These are phyloP conservation scores for Hypercompe scribonia DNA, from an alignment of 2,888 invertebrate genomes.

Conservation along the genomic window DNA sequence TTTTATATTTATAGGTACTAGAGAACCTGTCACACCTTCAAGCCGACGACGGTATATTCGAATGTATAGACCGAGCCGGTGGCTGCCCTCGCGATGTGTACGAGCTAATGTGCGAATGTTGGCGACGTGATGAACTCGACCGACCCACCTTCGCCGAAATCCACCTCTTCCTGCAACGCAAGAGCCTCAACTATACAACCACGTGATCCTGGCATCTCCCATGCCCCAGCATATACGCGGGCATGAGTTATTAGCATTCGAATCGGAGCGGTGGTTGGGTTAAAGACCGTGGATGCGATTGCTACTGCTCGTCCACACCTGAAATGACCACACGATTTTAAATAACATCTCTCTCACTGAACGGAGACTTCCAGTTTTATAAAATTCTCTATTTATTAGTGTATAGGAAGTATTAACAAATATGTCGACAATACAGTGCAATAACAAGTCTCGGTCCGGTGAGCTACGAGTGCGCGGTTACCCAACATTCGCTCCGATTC, in stretches of 20 bases:
- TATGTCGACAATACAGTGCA: conserved; percentile 44
- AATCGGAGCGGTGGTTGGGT: conserved; percentile 50
- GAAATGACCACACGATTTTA: conserved; percentile 55
- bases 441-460: conserved; percentile 29
- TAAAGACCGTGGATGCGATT: conserved; percentile 19
- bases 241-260: conserved; percentile 52
- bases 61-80: conserved; percentile 88
- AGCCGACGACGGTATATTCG: conserved; percentile 87
- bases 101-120: conserved; percentile 94
- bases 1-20: conserved; percentile 86
- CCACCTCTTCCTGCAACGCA: conserved; percentile 92
- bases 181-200: conserved; percentile 59
- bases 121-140: conserved; percentile 91
- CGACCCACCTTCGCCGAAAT: conserved; percentile 94
- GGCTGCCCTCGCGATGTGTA: conserved; percentile 93
- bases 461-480: not conserved
- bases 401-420: conserved; percentile 34
- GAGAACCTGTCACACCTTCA: conserved; percentile 92
- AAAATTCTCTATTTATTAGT: conserved; percentile 46
- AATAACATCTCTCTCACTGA: conserved; percentile 13
- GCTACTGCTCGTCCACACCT: conserved; percentile 16
- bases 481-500: conserved; percentile 44
- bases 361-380: conserved; percentile 30
- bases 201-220: conserved; percentile 67
- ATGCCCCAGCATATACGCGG: conserved; percentile 44